A percentile compares a stretch with the other conserved stretches of the same genome.
Evolutionary conservation across 2,113 vertebrate species (phyloP).

Genomic region (Gorsachius goisagi): DNA sequence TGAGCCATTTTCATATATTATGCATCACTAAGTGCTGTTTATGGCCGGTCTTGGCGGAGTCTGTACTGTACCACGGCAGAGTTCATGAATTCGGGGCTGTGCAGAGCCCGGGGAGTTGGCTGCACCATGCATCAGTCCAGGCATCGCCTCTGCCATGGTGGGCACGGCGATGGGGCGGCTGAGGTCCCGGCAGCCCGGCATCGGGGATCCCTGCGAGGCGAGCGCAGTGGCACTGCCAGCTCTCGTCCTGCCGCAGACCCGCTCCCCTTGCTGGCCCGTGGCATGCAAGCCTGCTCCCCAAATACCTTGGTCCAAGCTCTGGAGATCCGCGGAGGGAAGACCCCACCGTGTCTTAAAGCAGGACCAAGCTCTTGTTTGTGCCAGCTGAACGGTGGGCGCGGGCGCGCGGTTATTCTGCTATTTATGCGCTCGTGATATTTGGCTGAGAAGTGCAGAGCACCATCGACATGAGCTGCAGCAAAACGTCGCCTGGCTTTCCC

Average conservation of each 20-base stretch:
- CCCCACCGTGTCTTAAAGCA: rapidly evolving
- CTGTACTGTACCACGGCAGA: neutral
- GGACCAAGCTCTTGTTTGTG: neutral
- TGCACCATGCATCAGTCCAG: neutral
- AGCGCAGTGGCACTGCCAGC: rapidly evolving
- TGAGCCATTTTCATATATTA: slow-evolving; percentile 6
- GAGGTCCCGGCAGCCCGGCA: neutral
- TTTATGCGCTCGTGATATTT: neutral
- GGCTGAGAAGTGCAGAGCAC: neutral
- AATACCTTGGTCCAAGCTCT: neutral
- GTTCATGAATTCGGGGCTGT: neutral
- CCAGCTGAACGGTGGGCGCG: neutral
- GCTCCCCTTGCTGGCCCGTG: rapidly evolving
- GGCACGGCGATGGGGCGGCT: neutral
- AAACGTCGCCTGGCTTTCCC: neutral
- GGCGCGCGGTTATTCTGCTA: neutral
- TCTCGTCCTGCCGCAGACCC: neutral
- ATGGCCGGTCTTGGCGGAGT: neutral
- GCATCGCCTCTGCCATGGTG: rapidly evolving
- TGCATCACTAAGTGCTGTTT: slow-evolving; percentile 8
- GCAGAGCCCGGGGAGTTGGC: neutral
- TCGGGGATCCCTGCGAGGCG: too few relatives aligned
- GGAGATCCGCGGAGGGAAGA: rapidly evolving
- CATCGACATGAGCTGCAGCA: neutral
- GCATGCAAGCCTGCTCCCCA: neutral